Percentiles rank a stretch among this genome's conserved stretches.
Conservation (phyloP, 2,888 invertebrate species). For the Holacanthella duospinosa region DNA sequence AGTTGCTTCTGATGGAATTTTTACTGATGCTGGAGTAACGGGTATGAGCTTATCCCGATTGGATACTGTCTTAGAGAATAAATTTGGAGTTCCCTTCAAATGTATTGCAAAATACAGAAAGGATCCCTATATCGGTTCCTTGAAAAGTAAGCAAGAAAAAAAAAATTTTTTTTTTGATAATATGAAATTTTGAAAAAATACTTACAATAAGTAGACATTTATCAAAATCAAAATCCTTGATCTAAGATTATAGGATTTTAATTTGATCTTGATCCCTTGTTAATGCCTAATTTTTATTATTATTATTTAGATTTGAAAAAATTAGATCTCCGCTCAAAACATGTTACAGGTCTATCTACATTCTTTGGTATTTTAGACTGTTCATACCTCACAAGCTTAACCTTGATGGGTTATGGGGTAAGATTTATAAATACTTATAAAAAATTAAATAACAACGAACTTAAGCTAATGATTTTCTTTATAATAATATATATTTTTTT, state of each 20-base stretch:
- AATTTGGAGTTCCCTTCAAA: neutral
- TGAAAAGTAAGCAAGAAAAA: neutral
- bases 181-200: neutral
- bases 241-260: too few relatives aligned
- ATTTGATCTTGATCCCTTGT: too few relatives aligned
- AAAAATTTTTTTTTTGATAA: too few relatives aligned
- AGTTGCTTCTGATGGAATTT: constrained; percentile 15
- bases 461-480: too few relatives aligned
- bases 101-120: neutral
- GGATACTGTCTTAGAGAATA: neutral
- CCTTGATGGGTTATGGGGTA: neutral
- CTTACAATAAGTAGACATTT: neutral
- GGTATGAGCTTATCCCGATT: constrained; percentile 23
- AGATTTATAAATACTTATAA: neutral
- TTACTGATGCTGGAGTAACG: constrained; percentile 27
- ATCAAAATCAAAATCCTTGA: too few relatives aligned
- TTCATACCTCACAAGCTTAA: neutral
- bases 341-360: neutral
- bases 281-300: neutral
- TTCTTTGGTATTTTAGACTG: neutral
- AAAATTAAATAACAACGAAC: neutral
- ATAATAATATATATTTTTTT: neutral
- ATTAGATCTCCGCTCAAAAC: neutral
- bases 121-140: neutral
- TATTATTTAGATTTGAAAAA: neutral